Percentiles rank a stretch among this genome's conserved stretches.
phyloP scores from a whole-genome alignment of 2,888 invertebrate genomes.

The Zaprionus bogoriensis region DNA sequence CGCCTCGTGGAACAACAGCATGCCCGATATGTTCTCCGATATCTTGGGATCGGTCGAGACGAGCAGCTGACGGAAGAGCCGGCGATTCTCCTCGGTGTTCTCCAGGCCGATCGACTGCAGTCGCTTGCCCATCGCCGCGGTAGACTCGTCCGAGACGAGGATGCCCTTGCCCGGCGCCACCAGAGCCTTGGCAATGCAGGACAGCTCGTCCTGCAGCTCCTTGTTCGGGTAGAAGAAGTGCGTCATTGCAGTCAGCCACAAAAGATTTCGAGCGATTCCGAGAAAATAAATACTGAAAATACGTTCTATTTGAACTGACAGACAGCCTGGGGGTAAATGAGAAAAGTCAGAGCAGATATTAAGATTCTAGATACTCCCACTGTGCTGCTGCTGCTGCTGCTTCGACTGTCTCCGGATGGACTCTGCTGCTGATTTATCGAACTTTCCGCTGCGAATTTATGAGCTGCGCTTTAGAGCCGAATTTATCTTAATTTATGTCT shows the following conservation, averaged over 20 bases:
- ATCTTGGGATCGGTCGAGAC: conserved; percentile 91
- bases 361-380: too few species aligned
- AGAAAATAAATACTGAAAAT: background rate
- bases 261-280: conserved; percentile 37
- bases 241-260: conserved; percentile 84
- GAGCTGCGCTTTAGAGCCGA: background rate
- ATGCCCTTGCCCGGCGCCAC: conserved; percentile 98
- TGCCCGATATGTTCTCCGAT: conserved; percentile 94
- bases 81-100: conserved; percentile 96
- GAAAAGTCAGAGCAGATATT: background rate
- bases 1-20: conserved; percentile 99
- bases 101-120: conserved; percentile 92
- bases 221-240: conserved; percentile 91
- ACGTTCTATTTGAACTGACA: background rate
- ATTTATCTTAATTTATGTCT: conserved; percentile 41
- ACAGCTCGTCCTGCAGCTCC: conserved; percentile 94
- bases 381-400: too few species aligned
- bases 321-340: background rate
- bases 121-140: conserved; percentile 85
- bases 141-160: conserved; percentile 98
- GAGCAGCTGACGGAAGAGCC: conserved; percentile 92
- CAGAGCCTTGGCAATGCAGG: conserved; percentile 93
- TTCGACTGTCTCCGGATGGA: too few species aligned
- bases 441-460: background rate
- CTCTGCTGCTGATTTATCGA: background rate